Base-by-base conservation (phyloP, 2,888 invertebrate species). In the Prosopocoilus inquinatus region DNA sequence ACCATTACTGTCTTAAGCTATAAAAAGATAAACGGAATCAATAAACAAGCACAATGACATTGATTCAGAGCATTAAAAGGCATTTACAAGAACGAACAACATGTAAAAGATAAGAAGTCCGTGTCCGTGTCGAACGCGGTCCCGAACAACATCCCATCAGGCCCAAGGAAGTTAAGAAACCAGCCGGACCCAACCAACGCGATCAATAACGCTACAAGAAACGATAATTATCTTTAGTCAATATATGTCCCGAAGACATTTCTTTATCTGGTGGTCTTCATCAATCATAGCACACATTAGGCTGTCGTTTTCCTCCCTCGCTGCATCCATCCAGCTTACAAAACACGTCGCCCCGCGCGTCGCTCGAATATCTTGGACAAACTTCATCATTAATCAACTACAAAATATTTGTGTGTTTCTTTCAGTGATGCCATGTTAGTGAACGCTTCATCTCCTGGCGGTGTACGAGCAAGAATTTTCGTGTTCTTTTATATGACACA, bases 231-330 rank as follows among this genome's bases (percentile, higher is more conserved):
- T 73, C 73, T 70, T 66, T 64, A 72, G 72, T 73, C 74, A 71
- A 74, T 73, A 73, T 70, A 70, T 71, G 71, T 73, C 73, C 70
- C 65, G 70, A 69, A 72, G 70, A 73, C 74, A 72, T 74, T 73
- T 74, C 73, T 75, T 73, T 72, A 74, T 75, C 70, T 72, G 75
- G 75, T 75, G 75, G 75, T 74, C 74, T 72, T 71, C 75, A 75
- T 75, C 74, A 75, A 75, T 75, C 75, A 75, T 70, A 67, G 66
- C 69, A 66, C 71, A 70, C 73, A 71, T 74, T 71, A 73, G 70
- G 63, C 67, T 68, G 71, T 72, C 72, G 64, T 61, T 63, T 66
- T 60, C 58, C 58, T 59, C 60, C 62, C 50, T 45, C 43, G 49
- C 43, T 38, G 48, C 47, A 59, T 44, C 28, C 43, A 34, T 50